Evolutionary conservation across 2,113 vertebrate genomes (phyloP).

Genomic region (Pteronura brasiliensis): DNA sequence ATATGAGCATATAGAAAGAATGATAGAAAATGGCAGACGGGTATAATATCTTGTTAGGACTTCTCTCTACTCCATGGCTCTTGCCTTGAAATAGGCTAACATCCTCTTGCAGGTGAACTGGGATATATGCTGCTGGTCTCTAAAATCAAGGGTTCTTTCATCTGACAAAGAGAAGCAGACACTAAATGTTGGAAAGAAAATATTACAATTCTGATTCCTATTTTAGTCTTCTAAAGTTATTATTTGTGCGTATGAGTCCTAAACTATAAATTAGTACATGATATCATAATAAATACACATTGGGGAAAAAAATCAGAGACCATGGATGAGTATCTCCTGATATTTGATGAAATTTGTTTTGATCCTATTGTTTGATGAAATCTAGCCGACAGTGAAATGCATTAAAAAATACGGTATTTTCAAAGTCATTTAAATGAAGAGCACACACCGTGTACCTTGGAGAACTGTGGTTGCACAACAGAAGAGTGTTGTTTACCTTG

Average conservation of each 20-base stretch:
- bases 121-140: background rate
- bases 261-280: background rate
- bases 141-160: background rate
- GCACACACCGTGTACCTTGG: background rate
- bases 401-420: background rate
- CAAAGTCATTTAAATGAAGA: slow-evolving; percentile 12
- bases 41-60: background rate
- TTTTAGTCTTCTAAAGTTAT: background rate
- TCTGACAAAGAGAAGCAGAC: background rate
- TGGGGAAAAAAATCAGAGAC: background rate
- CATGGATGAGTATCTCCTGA: background rate
- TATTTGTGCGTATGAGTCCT: background rate
- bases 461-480: background rate
- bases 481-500: background rate
- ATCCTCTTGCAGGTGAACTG: background rate
- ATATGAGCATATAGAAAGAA: background rate
- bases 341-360: background rate
- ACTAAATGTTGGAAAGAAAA: background rate
- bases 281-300: background rate
- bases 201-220: background rate
- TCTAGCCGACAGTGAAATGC: background rate
- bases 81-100: background rate
- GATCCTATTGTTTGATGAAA: background rate
- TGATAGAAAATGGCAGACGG: background rate
- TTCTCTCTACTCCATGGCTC: background rate